Conservation (phyloP, 2,797 vertebrate genomes). For the Hemibagrus guttatus region DNA sequence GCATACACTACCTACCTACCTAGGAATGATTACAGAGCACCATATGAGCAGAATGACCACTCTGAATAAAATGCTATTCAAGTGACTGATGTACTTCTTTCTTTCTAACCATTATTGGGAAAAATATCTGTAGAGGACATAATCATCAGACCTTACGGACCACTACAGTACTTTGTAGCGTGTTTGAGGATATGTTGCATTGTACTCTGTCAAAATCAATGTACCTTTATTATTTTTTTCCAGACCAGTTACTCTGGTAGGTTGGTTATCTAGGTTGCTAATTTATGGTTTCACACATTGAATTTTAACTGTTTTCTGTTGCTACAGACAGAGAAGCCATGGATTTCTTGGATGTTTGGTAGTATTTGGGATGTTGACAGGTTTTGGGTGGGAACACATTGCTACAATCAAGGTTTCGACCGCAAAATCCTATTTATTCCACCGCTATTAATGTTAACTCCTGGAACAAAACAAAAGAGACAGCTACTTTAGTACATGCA, state of each 20-base stretch:
- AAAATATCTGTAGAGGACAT: background rate
- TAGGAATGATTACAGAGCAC: background rate
- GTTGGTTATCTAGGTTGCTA: no score
- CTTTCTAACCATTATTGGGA: background rate
- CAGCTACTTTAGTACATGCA: background rate
- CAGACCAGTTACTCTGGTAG: no score
- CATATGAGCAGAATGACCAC: background rate
- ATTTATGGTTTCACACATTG: no score
- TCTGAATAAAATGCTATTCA: no score
- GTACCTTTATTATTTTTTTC: background rate
- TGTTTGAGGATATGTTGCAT: background rate
- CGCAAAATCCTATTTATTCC: constrained; percentile 17
- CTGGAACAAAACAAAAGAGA: constrained; percentile 1
- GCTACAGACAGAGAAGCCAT: background rate
- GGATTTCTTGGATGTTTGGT: background rate
- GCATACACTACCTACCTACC: background rate
- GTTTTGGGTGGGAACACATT: constrained; percentile 39
- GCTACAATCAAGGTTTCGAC: constrained; percentile 37
- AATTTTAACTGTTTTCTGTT: background rate
- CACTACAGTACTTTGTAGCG: background rate
- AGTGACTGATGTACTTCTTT: background rate
- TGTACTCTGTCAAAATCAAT: background rate
- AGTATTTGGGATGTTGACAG: background rate
- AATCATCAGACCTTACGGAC: background rate
- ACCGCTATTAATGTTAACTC: constrained; percentile 6